Evolutionary conservation across 2,888 invertebrate genomes (phyloP).

Genomic region (Troilus luridus): DNA sequence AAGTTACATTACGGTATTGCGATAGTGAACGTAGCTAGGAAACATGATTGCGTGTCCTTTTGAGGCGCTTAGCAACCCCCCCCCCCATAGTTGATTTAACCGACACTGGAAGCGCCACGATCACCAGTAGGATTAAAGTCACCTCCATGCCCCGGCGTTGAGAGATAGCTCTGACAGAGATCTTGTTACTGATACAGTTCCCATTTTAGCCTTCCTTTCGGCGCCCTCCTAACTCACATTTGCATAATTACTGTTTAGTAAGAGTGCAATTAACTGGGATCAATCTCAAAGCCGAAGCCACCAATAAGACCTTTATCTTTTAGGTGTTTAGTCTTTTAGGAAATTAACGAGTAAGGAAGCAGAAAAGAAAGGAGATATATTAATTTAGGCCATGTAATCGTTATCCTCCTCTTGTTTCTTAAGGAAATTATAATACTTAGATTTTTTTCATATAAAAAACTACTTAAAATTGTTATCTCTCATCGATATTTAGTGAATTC

Average conservation of each 20-base stretch:
- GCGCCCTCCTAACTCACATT: not conserved
- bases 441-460: no score
- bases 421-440: not conserved
- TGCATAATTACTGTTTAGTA: not conserved
- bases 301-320: not conserved
- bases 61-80: not conserved
- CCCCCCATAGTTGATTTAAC: not conserved
- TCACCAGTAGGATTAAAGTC: not conserved
- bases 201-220: not conserved
- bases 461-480: no score
- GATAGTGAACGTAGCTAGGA: no score
- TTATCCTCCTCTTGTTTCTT: not conserved
- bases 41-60: not conserved
- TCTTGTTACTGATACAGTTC: not conserved
- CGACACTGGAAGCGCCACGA: not conserved
- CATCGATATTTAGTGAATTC: no score
- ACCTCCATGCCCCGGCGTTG: not conserved
- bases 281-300: not conserved
- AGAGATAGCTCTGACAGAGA: not conserved
- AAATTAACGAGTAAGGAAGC: not conserved
- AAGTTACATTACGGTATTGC: no score
- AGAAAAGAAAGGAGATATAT: not conserved
- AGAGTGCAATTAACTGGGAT: not conserved
- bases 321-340: not conserved
- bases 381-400: conserved; percentile 5